These are phyloP conservation scores for Plebejus melissa DNA, from an alignment of 2,888 invertebrate species.

Conservation along the genomic window DNA sequence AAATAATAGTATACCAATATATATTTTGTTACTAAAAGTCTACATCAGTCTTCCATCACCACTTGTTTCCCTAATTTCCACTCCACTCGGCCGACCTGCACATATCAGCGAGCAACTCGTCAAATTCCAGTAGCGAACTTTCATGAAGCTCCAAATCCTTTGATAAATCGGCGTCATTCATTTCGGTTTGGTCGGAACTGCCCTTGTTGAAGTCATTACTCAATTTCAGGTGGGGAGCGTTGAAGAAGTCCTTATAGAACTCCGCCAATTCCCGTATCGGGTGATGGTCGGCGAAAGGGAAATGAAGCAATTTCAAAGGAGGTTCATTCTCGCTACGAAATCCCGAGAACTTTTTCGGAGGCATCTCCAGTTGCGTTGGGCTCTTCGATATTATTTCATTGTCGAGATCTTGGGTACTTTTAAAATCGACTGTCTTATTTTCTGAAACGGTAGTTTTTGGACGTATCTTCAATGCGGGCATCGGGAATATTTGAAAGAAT, in stretches of 20 bases:
- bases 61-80: constrained; percentile 53
- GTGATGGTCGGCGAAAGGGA: constrained; percentile 87
- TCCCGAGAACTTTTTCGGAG: constrained; percentile 67
- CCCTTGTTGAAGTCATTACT: constrained; percentile 47
- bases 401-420: constrained; percentile 65
- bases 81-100: constrained; percentile 82
- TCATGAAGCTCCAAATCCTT: constrained; percentile 87
- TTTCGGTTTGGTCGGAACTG: constrained; percentile 46
- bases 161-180: constrained; percentile 79
- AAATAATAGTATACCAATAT: constrained; percentile 22
- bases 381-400: constrained; percentile 53
- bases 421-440: constrained; percentile 45
- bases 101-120: constrained; percentile 85
- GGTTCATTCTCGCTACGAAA: constrained; percentile 76
- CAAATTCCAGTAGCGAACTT: constrained; percentile 85
- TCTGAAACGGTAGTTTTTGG: constrained; percentile 54
- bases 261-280: constrained; percentile 86
- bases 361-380: constrained; percentile 63
- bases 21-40: constrained; percentile 28
- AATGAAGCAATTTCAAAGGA: constrained; percentile 85
- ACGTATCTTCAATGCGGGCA: constrained; percentile 60
- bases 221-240: constrained; percentile 77
- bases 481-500: constrained; percentile 58
- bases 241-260: constrained; percentile 90
- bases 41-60: constrained; percentile 45